phyloP scores from a whole-genome alignment of 2,888 invertebrate species.

The Pyrrhosoma nymphula region DNA sequence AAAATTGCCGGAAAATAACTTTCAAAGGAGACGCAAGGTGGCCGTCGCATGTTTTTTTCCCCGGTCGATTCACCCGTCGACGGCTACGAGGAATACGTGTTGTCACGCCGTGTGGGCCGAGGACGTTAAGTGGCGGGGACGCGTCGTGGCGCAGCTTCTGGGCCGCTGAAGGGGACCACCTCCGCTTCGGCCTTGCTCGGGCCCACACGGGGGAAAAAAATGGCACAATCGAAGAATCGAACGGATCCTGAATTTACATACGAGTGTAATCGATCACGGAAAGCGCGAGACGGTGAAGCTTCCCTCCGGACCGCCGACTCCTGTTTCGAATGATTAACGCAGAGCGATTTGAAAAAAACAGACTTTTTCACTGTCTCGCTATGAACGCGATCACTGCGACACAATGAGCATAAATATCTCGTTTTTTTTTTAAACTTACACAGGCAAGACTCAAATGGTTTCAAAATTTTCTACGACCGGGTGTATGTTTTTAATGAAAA shows the following conservation, averaged over 20 bases:
- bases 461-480: too few relatives aligned
- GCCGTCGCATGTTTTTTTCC: neutral
- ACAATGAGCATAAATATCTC: neutral
- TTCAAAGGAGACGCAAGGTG: neutral
- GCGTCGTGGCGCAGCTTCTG: constrained; percentile 6
- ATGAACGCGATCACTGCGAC: neutral
- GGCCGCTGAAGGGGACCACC: neutral
- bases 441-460: too few relatives aligned
- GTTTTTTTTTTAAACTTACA: too few relatives aligned
- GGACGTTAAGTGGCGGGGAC: neutral
- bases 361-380: neutral
- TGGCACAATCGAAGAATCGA: neutral
- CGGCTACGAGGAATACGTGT: neutral
- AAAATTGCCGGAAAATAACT: neutral
- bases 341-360: neutral
- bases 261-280: neutral
- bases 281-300: neutral
- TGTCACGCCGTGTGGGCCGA: constrained; percentile 2
- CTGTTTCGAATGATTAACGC: neutral
- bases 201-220: neutral
- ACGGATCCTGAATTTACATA: neutral
- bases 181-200: constrained; percentile 22
- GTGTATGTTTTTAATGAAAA: too few relatives aligned
- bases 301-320: neutral
- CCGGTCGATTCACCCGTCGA: neutral